Percentiles rank a stretch among this genome's conserved stretches.
Evolutionary conservation across 2,888 invertebrate species (phyloP).

Genomic region (Gortyna flavago): DNA sequence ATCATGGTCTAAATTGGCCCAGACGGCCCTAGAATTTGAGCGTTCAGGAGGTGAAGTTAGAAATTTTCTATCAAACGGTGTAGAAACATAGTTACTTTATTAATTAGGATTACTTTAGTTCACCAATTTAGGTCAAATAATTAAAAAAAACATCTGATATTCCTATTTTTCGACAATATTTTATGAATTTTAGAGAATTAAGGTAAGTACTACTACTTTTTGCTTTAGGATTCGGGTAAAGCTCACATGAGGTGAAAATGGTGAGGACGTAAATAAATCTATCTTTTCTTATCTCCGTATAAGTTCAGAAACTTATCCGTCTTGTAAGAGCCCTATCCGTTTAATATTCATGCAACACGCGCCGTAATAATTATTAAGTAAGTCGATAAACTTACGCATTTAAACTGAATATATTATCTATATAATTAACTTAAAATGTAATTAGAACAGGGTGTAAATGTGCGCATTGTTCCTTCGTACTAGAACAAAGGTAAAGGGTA

Average conservation of each 20-base stretch:
- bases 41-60: conserved; percentile 18
- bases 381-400: conserved; percentile 55
- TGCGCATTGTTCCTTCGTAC: conserved; percentile 43
- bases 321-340: conserved; percentile 34
- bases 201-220: background rate
- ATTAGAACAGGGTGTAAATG: conserved; percentile 39
- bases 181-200: background rate
- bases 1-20: conserved; percentile 34
- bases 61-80: conserved; percentile 43
- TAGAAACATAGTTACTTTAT: conserved; percentile 24
- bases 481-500: background rate
- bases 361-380: conserved; percentile 56
- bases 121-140: background rate
- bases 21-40: conserved; percentile 50
- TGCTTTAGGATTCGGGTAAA: background rate
- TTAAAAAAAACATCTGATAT: background rate
- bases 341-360: conserved; percentile 59
- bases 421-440: conserved; percentile 51
- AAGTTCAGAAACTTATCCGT: conserved; percentile 38
- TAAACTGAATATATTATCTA: conserved; percentile 44
- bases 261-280: conserved; percentile 26
- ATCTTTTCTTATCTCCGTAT: conserved; percentile 40
- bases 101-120: conserved; percentile 24
- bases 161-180: background rate
- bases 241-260: conserved; percentile 28